These are phyloP conservation scores for Campoletis raptor DNA, from an alignment of 2,888 invertebrate genomes.

Conservation along the genomic window DNA sequence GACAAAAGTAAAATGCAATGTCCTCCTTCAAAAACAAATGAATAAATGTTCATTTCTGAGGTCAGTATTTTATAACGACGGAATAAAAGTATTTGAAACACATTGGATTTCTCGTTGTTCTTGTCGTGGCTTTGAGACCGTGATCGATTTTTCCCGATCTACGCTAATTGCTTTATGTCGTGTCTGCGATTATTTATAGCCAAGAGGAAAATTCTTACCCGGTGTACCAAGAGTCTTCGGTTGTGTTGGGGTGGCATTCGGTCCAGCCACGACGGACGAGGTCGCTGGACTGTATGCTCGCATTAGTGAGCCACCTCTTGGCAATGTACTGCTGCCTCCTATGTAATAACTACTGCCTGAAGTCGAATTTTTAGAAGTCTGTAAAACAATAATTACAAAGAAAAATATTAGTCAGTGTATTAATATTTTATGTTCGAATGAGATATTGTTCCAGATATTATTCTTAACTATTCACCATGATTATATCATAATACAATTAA, in stretches of 20 bases:
- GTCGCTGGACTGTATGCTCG: constrained; percentile 90
- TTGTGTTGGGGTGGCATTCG: constrained; percentile 78
- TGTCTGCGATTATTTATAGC: constrained; percentile 1
- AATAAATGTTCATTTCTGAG: background rate
- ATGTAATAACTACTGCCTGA: constrained; percentile 88
- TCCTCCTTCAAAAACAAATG: background rate
- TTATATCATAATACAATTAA: no score
- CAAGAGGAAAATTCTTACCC: constrained; percentile 75
- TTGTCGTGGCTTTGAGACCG: background rate
- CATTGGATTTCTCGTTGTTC: background rate
- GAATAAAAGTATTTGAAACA: background rate
- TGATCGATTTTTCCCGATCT: constrained; percentile 21
- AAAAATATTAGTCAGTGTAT: background rate
- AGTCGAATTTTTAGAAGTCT: constrained; percentile 87
- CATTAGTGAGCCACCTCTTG: constrained; percentile 88
- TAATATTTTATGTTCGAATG: background rate
- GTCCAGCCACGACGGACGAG: constrained; percentile 80
- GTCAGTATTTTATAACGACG: background rate
- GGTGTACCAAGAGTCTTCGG: constrained; percentile 80
- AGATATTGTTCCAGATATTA: background rate
- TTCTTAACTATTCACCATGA: no score
- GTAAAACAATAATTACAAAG: constrained; percentile 72
- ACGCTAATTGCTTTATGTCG: background rate
- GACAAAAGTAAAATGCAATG: background rate
- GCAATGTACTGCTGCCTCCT: constrained; percentile 89